Evolutionary conservation across 2,113 vertebrate species (phyloP).

Genomic region (Xiphophorus couchianus): DNA sequence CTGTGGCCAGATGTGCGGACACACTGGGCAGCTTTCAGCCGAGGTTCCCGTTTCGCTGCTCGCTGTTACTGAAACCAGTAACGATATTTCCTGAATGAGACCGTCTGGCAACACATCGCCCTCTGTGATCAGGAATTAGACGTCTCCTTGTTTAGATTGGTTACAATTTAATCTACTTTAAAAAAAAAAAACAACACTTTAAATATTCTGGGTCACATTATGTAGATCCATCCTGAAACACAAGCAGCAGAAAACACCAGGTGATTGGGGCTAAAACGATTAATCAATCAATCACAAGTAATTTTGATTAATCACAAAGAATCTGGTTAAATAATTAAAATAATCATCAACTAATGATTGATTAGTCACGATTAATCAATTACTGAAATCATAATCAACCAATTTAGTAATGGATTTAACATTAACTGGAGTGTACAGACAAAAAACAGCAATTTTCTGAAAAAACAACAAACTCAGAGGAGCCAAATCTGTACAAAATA

Average conservation of each 20-base stretch:
- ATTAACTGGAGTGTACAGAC: no score
- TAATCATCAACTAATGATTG: no score
- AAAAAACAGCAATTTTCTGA: no score
- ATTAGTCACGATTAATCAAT: no score
- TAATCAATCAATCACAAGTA: no score
- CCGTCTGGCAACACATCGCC: slow-evolving; percentile 25
- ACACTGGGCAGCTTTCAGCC: slow-evolving; percentile 8
- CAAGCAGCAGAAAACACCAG: not conserved
- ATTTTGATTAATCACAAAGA: no score
- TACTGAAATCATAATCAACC: no score
- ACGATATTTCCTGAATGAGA: slow-evolving; percentile 34
- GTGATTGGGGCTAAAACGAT: no score
- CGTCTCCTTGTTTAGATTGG: slow-evolving; percentile 36
- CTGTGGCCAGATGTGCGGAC: slow-evolving; percentile 44
- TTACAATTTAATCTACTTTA: slow-evolving; percentile 53
- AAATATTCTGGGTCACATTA: slow-evolving; percentile 9
- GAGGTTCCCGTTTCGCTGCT: not conserved
- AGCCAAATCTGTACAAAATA: no score
- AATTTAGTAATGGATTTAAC: no score
- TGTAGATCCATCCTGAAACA: not conserved
- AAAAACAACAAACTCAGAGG: no score
- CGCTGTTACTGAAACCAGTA: slow-evolving; percentile 38
- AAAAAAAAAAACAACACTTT: slow-evolving; percentile 22
- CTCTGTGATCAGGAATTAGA: slow-evolving; percentile 52
- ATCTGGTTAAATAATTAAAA: no score